phyloP scores from a whole-genome alignment of 1,140 invertebrate genomes.

The Stegodyphus mimosarum region DNA sequence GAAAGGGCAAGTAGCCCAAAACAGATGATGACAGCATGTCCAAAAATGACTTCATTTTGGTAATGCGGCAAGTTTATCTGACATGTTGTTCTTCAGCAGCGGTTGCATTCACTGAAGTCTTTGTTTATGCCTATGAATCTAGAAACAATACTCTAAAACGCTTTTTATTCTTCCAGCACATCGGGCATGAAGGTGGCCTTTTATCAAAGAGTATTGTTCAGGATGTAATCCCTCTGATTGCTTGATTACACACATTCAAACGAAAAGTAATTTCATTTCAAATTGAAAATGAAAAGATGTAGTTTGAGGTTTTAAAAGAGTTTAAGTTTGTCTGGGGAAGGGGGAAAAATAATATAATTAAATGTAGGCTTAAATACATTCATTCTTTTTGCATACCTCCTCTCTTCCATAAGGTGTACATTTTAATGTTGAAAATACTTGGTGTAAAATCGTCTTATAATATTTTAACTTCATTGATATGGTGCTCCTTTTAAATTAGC shows the following conservation, averaged over 20 bases:
- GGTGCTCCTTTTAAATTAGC: too few relatives aligned
- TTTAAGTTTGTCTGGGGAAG: background rate
- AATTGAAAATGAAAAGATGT: too few relatives aligned
- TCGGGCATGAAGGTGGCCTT: background rate
- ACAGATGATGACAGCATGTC: conserved; percentile 37
- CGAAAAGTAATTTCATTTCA: background rate
- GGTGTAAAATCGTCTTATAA: too few relatives aligned
- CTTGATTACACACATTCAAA: background rate
- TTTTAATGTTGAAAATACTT: too few relatives aligned
- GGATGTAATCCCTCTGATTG: too few relatives aligned
- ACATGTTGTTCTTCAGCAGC: conserved; percentile 27
- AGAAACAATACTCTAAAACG: background rate
- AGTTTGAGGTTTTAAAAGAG: too few relatives aligned
- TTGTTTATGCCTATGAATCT: conserved; percentile 10
- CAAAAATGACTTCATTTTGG: conserved; percentile 56
- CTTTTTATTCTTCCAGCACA: conserved; percentile 3
- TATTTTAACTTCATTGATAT: too few relatives aligned
- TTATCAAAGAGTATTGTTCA: background rate
- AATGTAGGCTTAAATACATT: too few relatives aligned
- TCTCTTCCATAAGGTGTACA: too few relatives aligned
- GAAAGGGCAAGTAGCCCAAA: conserved; percentile 34
- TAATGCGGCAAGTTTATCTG: conserved; percentile 52
- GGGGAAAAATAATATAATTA: too few relatives aligned
- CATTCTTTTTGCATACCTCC: too few relatives aligned
- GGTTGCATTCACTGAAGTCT: conserved; percentile 17